Evolutionary conservation across 2,888 invertebrate species (phyloP).

Genomic region (Latrodectus hesperus): DNA sequence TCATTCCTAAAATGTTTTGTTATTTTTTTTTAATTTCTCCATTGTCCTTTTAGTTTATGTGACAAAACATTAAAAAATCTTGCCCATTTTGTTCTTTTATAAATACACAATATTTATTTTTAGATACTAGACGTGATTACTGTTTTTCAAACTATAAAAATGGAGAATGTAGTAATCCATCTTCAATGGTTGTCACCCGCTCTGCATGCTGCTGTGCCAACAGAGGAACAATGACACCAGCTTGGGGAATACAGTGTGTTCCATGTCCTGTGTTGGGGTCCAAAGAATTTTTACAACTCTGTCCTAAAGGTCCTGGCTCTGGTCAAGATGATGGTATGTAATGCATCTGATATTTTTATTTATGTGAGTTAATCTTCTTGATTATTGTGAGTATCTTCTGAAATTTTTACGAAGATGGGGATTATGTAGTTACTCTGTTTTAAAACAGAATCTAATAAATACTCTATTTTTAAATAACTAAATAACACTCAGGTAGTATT

Average conservation of each 20-base stretch:
- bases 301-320: conserved; percentile 85
- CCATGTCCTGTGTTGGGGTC: conserved; percentile 84
- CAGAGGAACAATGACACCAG: conserved; percentile 79
- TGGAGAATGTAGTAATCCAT: conserved; percentile 85
- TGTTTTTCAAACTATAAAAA: conserved; percentile 87
- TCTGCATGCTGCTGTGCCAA: conserved; percentile 90
- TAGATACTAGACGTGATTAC: conserved; percentile 87
- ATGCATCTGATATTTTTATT: neutral
- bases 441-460: too few relatives aligned
- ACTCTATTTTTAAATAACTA: too few relatives aligned
- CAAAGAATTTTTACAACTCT: conserved; percentile 82
- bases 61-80: too few relatives aligned
- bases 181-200: conserved; percentile 85
- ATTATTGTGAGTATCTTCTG: too few relatives aligned
- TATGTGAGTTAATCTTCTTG: neutral
- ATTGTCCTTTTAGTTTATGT: too few relatives aligned
- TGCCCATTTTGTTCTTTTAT: neutral
- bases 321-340: conserved; percentile 83
- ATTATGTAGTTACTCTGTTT: too few relatives aligned
- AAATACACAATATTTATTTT: neutral
- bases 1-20: too few relatives aligned
- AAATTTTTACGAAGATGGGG: too few relatives aligned
- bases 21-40: too few relatives aligned
- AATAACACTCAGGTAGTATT: too few relatives aligned
- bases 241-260: conserved; percentile 88